Evolutionary conservation across 2,113 vertebrate genomes (phyloP), one percentile per base, ranked within the genome.

Genomic region (Regulus satrapa): DNA sequence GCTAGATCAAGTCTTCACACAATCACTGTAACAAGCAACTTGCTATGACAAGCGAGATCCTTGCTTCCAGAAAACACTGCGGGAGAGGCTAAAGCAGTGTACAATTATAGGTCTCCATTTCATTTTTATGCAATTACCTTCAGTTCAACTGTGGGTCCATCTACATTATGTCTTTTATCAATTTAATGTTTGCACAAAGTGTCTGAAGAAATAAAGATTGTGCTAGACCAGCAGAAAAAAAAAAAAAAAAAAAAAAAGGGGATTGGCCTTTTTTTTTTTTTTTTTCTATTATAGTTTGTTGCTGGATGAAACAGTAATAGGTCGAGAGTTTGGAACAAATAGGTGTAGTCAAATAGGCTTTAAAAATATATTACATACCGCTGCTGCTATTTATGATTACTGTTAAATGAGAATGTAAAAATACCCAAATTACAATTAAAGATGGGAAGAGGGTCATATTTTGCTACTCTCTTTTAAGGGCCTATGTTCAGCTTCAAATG

Each of bases 151-250:
- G 28, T 79, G 92, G 93, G 82, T 94, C 87, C 91, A 94, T 95
- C 97, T 96, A 92, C 80, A 94, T 97, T 96, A 94, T 81, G 84
- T 89, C 94, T 95, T 95, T 97, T 91, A 97, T 97, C 95, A 95
- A 94, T 95, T 97, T 98, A 97, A 98, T 97, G 74, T 97, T 98
- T 97, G 84, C 94, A 95, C 66, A 96, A 97, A 97, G 63, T 96
- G 83, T 97, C 95, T 98, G 91, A 95, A 97, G 97, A 98, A 98
- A 97, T 97, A 97, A 98, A 97, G 95, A 97, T 98, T 96, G 85
- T 94, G 88, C 96, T 94, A 90, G 83, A 43, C 77, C 66, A 93
- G 94, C 94, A 96, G 85, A 52, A 97, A 93, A 85, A 68, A 46
- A 68, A 54, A n/a, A n/a, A n/a, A n/a, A n/a, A n/a, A n/a, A 96